phyloP scores from a whole-genome alignment of 2,113 vertebrate genomes.

The Myotis lucifugus region DNA sequence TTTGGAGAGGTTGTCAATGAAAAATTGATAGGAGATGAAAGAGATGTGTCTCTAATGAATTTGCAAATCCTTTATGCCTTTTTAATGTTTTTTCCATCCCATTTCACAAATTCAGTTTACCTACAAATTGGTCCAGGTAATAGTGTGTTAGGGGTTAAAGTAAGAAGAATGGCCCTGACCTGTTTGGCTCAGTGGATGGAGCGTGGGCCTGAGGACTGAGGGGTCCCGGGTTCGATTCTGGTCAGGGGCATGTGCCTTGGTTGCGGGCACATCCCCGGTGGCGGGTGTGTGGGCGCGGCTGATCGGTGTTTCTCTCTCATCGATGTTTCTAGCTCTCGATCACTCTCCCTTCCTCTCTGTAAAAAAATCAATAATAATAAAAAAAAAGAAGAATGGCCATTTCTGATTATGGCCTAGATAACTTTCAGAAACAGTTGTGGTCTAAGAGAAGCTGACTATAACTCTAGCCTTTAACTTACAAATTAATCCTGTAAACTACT shows the following conservation, averaged over 20 bases:
- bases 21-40: conserved; percentile 8
- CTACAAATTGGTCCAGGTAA: background rate
- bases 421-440: background rate
- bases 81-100: background rate
- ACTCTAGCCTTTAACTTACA: background rate
- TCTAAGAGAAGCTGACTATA: background rate
- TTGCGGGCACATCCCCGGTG: too few species aligned
- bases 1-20: conserved; percentile 10
- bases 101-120: background rate
- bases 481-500: background rate
- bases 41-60: background rate
- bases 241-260: too few species aligned
- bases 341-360: too few species aligned
- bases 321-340: too few species aligned
- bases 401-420: background rate
- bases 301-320: too few species aligned
- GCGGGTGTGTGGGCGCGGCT: too few species aligned
- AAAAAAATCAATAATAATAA: too few species aligned
- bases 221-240: too few species aligned
- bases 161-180: background rate
- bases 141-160: background rate
- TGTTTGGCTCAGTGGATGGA: too few species aligned
- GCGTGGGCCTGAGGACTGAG: too few species aligned
- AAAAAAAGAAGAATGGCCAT: background rate
- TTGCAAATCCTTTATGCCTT: background rate